Base-by-base conservation (phyloP, 2,888 invertebrate species). In the Alviniconcha strummeri region DNA sequence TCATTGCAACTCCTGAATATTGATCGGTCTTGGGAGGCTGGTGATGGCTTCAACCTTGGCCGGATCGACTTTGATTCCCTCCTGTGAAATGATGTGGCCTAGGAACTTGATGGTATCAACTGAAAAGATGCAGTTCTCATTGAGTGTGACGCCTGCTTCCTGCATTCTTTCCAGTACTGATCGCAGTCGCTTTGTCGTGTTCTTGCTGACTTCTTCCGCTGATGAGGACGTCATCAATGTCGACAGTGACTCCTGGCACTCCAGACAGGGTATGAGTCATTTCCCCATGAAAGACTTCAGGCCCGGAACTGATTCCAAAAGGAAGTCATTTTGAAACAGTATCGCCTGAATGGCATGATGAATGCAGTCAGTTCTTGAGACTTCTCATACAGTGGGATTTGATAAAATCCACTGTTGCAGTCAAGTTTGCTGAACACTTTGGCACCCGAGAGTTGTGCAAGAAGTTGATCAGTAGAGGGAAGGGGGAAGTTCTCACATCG, bases 281-380 rank as follows among this genome's bases (percentile, higher is more conserved):
- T 54, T 75, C 69, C 60, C 80, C 0, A 8, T 80, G 80, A 60
- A 80, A 80, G n/a, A 83, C 57, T 56, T 83, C 80, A 19, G 76
- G 54, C 19, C 55, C 76, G 9, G 83, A 80, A 13, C 52, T 60
- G 19, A 83, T 83, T 52, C 83, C 83, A 64, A 83, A 80, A 9
- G 67, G 56, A n/a, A 80, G 56, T 13, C 80, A n/a, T 52, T 13
- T 83, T 83, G 75, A 36, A 80, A 52, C 56, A 55, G 67, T 55
- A 80, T 72, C 83, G 80, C 56, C 83, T 19, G 67, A 83, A 83
- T n/a, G 75, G 80, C 52, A 69, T 83, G 8, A 83, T 52, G 8
- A 72, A 72, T 1, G 72, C 52, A 0, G 76, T 76, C 60, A 72
- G 72, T 13, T 72, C 72, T 13, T 72, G 72, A 9, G 72, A 72